Conservation (phyloP, 2,888 invertebrate species). For the Crematogaster levior region DNA sequence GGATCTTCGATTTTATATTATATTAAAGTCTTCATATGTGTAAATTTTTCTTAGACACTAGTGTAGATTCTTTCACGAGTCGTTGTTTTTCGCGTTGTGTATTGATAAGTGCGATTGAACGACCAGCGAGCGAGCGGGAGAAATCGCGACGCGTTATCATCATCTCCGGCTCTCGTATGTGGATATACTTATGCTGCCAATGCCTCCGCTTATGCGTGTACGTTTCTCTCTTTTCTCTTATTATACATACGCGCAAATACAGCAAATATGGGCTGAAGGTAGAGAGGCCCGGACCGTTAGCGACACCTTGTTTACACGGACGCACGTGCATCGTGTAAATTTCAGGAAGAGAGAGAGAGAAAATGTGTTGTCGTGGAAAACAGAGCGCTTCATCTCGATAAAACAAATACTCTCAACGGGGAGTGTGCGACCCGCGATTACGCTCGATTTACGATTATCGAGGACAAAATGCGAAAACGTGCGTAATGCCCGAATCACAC, state of each 20-base stretch:
- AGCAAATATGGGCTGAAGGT: slow-evolving; percentile 59
- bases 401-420: not conserved
- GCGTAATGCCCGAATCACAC: too few species aligned
- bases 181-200: slow-evolving; percentile 60
- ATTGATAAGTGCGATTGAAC: slow-evolving; percentile 22
- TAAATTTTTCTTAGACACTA: not conserved
- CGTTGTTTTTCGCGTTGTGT: not conserved
- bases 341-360: slow-evolving; percentile 46
- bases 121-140: not conserved
- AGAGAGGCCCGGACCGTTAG: slow-evolving; percentile 71
- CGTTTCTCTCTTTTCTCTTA: slow-evolving; percentile 63
- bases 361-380: not conserved
- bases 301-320: slow-evolving; percentile 70
- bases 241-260: slow-evolving; percentile 55
- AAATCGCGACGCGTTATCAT: slow-evolving; percentile 70
- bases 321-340: slow-evolving; percentile 67
- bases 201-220: slow-evolving; percentile 52
- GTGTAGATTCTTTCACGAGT: not conserved
- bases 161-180: slow-evolving; percentile 60
- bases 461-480: slow-evolving; percentile 20
- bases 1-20: not conserved
- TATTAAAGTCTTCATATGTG: not conserved
- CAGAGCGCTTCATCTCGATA: slow-evolving; percentile 7
- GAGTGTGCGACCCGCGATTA: not conserved
- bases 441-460: slow-evolving; percentile 23